A percentile compares a stretch with the other conserved stretches of the same genome.
phyloP scores from a whole-genome alignment of 2,888 invertebrate genomes.

The Polydrusus tereticollis region DNA sequence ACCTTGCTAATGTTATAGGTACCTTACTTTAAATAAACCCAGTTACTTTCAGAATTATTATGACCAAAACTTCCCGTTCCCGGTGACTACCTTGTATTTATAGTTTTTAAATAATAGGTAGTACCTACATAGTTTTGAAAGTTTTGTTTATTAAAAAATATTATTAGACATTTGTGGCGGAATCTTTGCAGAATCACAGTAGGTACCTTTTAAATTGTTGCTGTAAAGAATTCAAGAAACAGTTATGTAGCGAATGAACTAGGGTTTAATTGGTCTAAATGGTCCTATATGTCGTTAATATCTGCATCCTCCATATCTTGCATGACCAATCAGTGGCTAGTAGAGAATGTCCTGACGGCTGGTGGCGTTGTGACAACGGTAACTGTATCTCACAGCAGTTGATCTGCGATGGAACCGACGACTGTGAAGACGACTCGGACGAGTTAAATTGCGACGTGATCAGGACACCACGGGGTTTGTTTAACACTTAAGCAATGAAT shows the following conservation, averaged over 20 bases:
- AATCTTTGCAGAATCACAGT: too few relatives aligned
- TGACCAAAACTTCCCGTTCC: too few relatives aligned
- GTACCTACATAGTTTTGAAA: too few relatives aligned
- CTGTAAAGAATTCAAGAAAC: too few relatives aligned
- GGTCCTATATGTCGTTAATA: constrained; percentile 22
- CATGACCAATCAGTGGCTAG: constrained; percentile 41
- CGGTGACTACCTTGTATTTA: too few relatives aligned
- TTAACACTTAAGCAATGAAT: constrained; percentile 37
- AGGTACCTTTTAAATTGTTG: too few relatives aligned
- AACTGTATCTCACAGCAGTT: constrained; percentile 72
- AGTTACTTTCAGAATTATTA: too few relatives aligned
- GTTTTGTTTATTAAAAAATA: too few relatives aligned
- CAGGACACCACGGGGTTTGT: constrained; percentile 69
- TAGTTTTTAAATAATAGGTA: too few relatives aligned
- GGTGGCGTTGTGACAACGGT: constrained; percentile 68
- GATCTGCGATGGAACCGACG: constrained; percentile 73
- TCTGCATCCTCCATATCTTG: constrained; percentile 46
- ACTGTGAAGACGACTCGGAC: constrained; percentile 77
- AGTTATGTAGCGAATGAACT: too few relatives aligned
- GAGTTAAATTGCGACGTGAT: constrained; percentile 68
- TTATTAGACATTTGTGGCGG: not conserved
- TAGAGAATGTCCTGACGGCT: constrained; percentile 53
- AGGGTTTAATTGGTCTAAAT: constrained; percentile 16
- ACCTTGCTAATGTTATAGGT: too few relatives aligned
- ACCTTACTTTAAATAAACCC: too few relatives aligned